Percentiles rank a stretch among this genome's conserved stretches.
Evolutionary conservation across 2,113 vertebrate genomes (phyloP).

Genomic region (Aviceda subcristata): DNA sequence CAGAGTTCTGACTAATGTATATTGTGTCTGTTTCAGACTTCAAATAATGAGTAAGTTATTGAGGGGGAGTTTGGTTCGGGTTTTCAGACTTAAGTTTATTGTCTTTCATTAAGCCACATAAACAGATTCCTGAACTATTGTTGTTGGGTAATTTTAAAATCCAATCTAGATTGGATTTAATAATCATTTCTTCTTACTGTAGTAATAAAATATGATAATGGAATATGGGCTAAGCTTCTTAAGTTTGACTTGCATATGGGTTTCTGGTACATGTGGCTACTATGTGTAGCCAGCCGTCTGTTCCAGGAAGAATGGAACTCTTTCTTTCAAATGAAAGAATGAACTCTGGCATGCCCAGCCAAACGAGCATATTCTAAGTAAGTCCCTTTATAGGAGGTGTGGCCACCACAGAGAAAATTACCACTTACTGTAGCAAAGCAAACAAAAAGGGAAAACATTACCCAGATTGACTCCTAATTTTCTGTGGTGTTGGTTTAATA

Average conservation of each 20-base stretch:
- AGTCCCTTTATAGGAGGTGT: neutral
- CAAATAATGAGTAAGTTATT: neutral
- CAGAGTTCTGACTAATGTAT: neutral
- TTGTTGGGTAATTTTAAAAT: neutral
- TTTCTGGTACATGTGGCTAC: neutral
- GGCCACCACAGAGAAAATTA: slow-evolving; percentile 31
- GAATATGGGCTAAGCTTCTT: neutral
- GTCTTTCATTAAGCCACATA: neutral
- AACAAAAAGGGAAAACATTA: neutral
- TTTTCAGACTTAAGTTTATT: neutral
- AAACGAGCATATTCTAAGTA: neutral
- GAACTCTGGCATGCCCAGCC: neutral
- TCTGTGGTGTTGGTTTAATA: neutral
- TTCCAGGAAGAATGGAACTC: neutral
- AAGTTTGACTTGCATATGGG: neutral
- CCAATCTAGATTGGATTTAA: neutral
- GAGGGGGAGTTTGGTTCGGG: neutral
- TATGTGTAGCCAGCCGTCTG: neutral
- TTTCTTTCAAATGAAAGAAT: neutral
- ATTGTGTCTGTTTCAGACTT: neutral
- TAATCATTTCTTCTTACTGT: neutral
- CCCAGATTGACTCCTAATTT: neutral
- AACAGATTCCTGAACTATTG: neutral
- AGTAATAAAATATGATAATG: neutral
- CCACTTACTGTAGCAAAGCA: neutral